A percentile compares a stretch with the other conserved stretches of the same genome.
Conservation (phyloP, 2,797 vertebrate species). For the Presbytis comata region DNA sequence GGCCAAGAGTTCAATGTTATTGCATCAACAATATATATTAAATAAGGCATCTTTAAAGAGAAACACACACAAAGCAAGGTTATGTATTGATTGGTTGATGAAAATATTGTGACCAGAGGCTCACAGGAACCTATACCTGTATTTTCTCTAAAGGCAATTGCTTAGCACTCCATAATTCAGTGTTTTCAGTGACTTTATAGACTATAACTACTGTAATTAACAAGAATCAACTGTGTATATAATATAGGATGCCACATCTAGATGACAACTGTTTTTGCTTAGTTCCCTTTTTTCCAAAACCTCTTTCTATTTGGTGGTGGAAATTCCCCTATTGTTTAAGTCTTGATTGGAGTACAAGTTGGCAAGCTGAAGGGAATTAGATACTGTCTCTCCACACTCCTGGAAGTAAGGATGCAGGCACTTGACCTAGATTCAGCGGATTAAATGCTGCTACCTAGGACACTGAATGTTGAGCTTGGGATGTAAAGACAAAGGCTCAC, state of each 20-base stretch:
- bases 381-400: background rate
- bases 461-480: background rate
- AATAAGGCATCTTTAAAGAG: background rate
- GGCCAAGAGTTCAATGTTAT: background rate
- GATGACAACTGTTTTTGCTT: background rate
- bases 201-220: background rate
- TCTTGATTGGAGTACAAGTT: background rate
- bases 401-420: background rate
- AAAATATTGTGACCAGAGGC: background rate
- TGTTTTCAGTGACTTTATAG: background rate
- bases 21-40: background rate
- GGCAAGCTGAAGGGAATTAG: background rate
- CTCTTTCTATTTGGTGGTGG: background rate
- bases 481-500: background rate
- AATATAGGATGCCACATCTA: background rate
- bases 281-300: background rate
- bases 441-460: background rate
- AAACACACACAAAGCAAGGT: background rate
- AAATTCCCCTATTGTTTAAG: background rate
- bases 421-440: background rate
- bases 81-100: background rate
- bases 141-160: background rate
- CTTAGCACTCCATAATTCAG: background rate
- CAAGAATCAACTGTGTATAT: background rate
- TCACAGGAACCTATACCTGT: background rate